Percentiles rank a stretch among this genome's conserved stretches.
These are phyloP conservation scores for Callopanchax toddi DNA, from an alignment of 2,113 vertebrate species.

Conservation along the genomic window DNA sequence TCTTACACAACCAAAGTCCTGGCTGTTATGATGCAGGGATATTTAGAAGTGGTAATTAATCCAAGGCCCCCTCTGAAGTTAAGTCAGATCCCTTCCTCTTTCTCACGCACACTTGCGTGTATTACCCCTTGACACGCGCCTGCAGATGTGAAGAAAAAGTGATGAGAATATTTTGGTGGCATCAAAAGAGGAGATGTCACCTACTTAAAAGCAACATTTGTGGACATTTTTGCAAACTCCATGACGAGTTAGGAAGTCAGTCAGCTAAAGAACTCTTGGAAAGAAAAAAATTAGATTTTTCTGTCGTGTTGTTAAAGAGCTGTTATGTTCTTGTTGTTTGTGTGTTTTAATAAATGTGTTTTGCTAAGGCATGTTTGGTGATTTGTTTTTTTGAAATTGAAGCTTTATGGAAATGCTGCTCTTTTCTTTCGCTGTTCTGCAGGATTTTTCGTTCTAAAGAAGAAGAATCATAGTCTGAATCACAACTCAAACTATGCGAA, in stretches of 20 bases:
- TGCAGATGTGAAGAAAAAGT: slow-evolving; percentile 39
- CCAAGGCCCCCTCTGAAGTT: slow-evolving; percentile 62
- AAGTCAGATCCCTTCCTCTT: slow-evolving; percentile 46
- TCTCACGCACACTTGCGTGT: slow-evolving; percentile 55
- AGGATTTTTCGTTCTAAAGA: too few relatives aligned
- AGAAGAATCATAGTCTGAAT: too few relatives aligned
- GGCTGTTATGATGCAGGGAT: slow-evolving; percentile 57
- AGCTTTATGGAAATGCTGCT: too few relatives aligned
- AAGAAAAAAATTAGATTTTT: neutral
- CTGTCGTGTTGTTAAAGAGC: too few relatives aligned
- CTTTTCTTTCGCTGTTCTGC: too few relatives aligned
- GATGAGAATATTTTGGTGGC: neutral
- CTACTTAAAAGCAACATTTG: slow-evolving; percentile 33
- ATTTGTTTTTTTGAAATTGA: too few relatives aligned
- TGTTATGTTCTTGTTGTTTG: neutral
- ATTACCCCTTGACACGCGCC: slow-evolving; percentile 28
- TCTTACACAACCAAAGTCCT: slow-evolving; percentile 65
- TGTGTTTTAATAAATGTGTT: too few relatives aligned
- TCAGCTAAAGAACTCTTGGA: neutral
- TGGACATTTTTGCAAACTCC: slow-evolving; percentile 16
- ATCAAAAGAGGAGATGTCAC: neutral
- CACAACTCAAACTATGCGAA: too few relatives aligned
- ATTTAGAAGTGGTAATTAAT: slow-evolving; percentile 79
- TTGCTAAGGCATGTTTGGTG: too few relatives aligned
- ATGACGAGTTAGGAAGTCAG: slow-evolving; percentile 3